Percentiles rank a stretch among this genome's conserved stretches.
phyloP scores from a whole-genome alignment of 2,888 invertebrate species.

The Flexamia atlantica region DNA sequence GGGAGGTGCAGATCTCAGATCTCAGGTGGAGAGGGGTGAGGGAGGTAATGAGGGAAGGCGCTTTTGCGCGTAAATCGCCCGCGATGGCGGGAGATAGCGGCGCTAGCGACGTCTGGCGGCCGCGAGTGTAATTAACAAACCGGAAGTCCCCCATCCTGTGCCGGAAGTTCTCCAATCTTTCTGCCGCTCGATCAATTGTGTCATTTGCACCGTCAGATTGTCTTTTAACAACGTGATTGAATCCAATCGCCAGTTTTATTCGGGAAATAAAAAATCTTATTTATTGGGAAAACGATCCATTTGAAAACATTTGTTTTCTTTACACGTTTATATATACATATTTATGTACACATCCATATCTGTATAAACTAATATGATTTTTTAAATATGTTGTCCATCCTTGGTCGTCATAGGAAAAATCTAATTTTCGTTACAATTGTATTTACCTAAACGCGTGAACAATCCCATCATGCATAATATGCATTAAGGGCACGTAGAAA shows the following conservation, averaged over 20 bases:
- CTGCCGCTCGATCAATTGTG: constrained; percentile 24
- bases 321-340: neutral
- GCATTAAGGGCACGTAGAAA: too few relatives aligned
- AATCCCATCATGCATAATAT: neutral
- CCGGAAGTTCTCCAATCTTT: constrained; percentile 33
- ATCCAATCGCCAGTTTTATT: neutral
- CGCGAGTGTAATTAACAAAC: neutral
- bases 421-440: too few relatives aligned
- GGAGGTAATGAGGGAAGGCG: constrained; percentile 20
- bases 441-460: too few relatives aligned
- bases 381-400: too few relatives aligned
- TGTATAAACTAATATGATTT: neutral
- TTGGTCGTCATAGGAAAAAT: too few relatives aligned
- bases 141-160: constrained; percentile 22
- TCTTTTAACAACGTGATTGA: neutral
- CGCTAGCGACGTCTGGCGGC: constrained; percentile 26
- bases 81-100: constrained; percentile 17
- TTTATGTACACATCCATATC: neutral
- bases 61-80: neutral
- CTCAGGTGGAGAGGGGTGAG: neutral
- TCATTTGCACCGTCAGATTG: constrained; percentile 27
- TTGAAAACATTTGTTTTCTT: too few relatives aligned
- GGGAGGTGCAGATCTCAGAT: neutral
- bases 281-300: too few relatives aligned
- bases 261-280: too few relatives aligned